These are phyloP conservation scores for Zaprionus lineosus DNA, from an alignment of 2,888 invertebrate species.

Conservation along the genomic window DNA sequence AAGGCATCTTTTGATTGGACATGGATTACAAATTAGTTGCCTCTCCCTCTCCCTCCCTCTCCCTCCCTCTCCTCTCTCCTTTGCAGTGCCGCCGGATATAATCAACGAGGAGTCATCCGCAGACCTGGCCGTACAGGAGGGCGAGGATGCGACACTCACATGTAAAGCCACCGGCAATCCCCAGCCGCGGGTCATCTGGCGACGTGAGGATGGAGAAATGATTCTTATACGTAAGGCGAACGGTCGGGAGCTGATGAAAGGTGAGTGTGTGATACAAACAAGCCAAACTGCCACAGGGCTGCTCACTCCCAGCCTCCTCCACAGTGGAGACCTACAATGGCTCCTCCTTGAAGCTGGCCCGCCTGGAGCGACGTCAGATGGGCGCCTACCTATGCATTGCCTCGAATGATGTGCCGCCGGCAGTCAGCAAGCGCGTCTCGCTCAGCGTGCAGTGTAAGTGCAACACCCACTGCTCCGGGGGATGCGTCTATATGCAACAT, in stretches of 20 bases:
- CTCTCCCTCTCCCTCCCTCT: too few relatives aligned
- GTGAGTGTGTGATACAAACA: constrained; percentile 61
- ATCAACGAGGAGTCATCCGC: constrained; percentile 89
- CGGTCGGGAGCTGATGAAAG: constrained; percentile 82
- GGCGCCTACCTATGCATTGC: constrained; percentile 96
- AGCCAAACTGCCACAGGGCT: neutral
- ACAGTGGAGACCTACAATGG: constrained; percentile 90
- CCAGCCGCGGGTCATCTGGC: constrained; percentile 90
- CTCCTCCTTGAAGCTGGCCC: constrained; percentile 88
- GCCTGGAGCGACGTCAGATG: constrained; percentile 94
- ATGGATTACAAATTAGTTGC: neutral
- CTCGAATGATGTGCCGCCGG: constrained; percentile 95
- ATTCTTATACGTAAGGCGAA: constrained; percentile 85
- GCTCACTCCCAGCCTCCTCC: constrained; percentile 10
- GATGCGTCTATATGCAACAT: neutral
- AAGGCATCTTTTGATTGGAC: neutral
- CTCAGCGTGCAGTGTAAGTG: constrained; percentile 95
- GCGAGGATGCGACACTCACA: constrained; percentile 88
- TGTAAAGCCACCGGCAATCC: constrained; percentile 93
- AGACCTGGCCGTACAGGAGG: constrained; percentile 90
- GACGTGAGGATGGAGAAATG: constrained; percentile 88
- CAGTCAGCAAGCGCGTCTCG: constrained; percentile 93
- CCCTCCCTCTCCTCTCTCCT: too few relatives aligned
- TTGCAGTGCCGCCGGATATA: constrained; percentile 90
- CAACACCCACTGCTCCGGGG: too few relatives aligned